Base-by-base conservation (phyloP, 2,113 vertebrate genomes). In the Daphoenositta chrysoptera region DNA sequence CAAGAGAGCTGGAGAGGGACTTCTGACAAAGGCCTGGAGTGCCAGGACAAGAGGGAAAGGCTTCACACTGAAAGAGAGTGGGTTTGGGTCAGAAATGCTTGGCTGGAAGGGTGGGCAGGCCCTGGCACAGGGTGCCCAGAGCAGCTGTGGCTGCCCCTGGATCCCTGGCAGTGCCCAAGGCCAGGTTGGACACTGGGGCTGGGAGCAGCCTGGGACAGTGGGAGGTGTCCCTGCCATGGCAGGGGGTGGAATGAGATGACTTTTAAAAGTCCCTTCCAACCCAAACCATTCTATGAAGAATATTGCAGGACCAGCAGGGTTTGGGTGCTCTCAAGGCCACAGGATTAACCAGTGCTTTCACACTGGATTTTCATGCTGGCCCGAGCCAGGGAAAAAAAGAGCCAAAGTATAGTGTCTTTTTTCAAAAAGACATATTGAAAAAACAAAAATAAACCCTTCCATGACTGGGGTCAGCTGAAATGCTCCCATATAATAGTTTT, bases 361-460 rank as follows among this genome's bases (percentile, higher is more conserved):
- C 50, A 30, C 37, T 81, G 71, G 18, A 14, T 70, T 93, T 93
- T 60, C 35, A 40, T 47, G 50, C 51, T 63, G 63, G 54, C 15
- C 72, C 5, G 3, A 76, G 33, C 37, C 50, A 83, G 75, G 11
- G 58, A 47, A 1, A 18, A 50, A 73, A 68, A 27, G 7, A 79
- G 20, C 15, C 54, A 66, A 66, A 81, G 47, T 90, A 48, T 21
- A 75, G 64, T 81, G 56, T 33, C 15, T 86, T 93, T 92, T 95
- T 89, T 86, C 72, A 83, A 68, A 90, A 96, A 90, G 83, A 77
- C 56, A 48, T 42, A 47, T 66, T 90, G 89, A 72, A 93, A 91
- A 95, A 91, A 76, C 57, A 86, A 93, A 95, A 93, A 87, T 78
- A 93, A 95, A 92, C 68, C 72, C 30, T 90, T 90, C 42, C 19